phyloP scores from a whole-genome alignment of 2,113 vertebrate species.

The Scopus umbretta region DNA sequence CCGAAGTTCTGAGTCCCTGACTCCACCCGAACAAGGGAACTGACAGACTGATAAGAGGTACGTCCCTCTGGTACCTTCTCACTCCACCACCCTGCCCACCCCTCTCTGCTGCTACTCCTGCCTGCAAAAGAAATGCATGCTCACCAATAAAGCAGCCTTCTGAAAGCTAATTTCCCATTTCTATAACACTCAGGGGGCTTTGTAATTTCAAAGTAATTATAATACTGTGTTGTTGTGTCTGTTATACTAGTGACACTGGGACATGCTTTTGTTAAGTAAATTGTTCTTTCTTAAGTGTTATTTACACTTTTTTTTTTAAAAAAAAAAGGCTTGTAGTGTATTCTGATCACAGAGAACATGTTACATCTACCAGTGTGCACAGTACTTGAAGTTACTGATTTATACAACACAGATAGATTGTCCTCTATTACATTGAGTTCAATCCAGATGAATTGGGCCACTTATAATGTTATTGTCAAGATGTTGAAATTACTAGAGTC shows the following conservation, averaged over 20 bases:
- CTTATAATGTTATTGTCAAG: background rate
- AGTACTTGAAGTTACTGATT: background rate
- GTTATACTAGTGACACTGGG: background rate
- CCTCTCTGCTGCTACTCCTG: background rate
- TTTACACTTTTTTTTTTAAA: background rate
- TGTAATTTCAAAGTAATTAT: background rate
- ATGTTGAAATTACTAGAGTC: background rate
- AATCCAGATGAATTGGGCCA: background rate
- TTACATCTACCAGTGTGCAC: background rate
- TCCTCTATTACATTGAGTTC: background rate
- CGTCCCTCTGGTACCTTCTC: background rate
- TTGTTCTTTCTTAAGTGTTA: background rate
- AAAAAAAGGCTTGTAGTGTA: background rate
- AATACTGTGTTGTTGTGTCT: background rate
- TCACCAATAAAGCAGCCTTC: background rate
- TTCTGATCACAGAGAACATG: background rate
- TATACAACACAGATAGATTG: background rate
- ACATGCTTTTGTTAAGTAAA: background rate
- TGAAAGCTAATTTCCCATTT: background rate
- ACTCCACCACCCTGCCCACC: background rate
- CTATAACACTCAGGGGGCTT: background rate
- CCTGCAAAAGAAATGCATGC: background rate
- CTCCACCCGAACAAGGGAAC: background rate
- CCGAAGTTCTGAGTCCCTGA: background rate
- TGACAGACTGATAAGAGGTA: background rate